phyloP scores from a whole-genome alignment of 2,888 invertebrate genomes.

The Aphodius sticticus region DNA sequence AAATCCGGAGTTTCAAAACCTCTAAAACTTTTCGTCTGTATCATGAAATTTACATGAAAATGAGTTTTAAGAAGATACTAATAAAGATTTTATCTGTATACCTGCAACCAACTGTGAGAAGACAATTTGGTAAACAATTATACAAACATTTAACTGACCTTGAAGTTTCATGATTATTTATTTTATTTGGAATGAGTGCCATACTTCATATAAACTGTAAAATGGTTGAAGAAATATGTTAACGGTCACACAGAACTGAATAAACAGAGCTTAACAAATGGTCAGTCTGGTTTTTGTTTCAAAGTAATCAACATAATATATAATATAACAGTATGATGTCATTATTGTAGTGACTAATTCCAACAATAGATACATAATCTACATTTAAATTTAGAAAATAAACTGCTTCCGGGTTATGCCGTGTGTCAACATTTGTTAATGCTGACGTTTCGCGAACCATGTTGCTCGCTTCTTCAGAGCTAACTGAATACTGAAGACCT shows the following conservation, averaged over 20 bases:
- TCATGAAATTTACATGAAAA: not conserved
- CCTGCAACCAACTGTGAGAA: not conserved
- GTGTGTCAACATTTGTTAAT: too few relatives aligned
- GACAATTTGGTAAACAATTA: not conserved
- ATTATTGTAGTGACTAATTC: too few relatives aligned
- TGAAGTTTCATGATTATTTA: not conserved
- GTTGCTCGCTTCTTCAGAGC: too few relatives aligned
- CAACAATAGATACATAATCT: too few relatives aligned
- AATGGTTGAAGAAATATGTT: not conserved
- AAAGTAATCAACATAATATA: not conserved
- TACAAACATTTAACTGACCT: not conserved
- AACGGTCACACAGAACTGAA: not conserved
- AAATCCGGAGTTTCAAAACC: not conserved
- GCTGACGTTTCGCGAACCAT: too few relatives aligned
- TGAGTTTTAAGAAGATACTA: not conserved
- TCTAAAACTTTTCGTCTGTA: not conserved
- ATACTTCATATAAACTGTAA: not conserved
- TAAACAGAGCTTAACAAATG: not conserved
- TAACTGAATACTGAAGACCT: too few relatives aligned
- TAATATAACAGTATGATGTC: too few relatives aligned
- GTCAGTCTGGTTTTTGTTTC: not conserved
- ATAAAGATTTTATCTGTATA: not conserved
- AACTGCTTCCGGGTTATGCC: too few relatives aligned
- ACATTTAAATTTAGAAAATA: too few relatives aligned
- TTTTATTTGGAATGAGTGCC: not conserved